A percentile compares a stretch with the other conserved stretches of the same genome.
Conservation (phyloP, 2,888 invertebrate species). For the Trypoxylon attenuatum region DNA sequence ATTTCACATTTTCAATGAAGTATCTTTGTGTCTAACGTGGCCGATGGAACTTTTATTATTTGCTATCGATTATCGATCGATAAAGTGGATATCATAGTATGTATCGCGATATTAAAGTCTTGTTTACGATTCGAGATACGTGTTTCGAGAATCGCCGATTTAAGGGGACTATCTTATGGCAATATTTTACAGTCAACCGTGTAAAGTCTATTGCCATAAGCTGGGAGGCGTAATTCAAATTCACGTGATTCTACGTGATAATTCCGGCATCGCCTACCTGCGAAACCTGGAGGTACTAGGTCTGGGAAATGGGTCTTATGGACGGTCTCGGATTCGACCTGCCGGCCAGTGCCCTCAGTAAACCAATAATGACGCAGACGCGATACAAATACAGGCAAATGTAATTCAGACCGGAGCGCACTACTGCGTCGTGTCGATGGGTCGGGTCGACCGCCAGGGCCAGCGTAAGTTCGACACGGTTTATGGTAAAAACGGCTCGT, state of each 20-base stretch:
- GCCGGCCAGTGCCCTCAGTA: slow-evolving; percentile 52
- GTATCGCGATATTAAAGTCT: no score
- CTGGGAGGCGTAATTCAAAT: slow-evolving; percentile 8
- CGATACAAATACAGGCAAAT: slow-evolving; percentile 68
- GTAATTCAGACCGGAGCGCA: slow-evolving; percentile 61
- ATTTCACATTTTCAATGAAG: not conserved
- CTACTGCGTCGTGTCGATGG: no score
- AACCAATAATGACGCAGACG: slow-evolving; percentile 66
- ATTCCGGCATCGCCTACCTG: slow-evolving; percentile 34
- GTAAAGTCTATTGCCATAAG: slow-evolving; percentile 2
- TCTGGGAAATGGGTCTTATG: slow-evolving; percentile 3
- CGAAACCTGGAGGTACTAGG: not conserved
- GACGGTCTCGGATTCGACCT: slow-evolving; percentile 53
- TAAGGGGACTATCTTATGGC: no score
- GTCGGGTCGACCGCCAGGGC: not conserved
- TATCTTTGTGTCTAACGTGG: not conserved
- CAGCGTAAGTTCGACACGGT: slow-evolving; percentile 31
- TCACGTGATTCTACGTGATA: slow-evolving; percentile 14
- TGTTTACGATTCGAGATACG: no score
- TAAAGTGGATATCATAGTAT: no score
- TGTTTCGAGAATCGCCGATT: no score
- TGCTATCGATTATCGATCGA: no score
- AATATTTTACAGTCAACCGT: no score
- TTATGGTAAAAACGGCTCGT: slow-evolving; percentile 62
- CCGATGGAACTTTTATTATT: no score